Evolutionary conservation across 2,888 invertebrate species (phyloP), one percentile per base, ranked within the genome.

Genomic region (Schrankia costaestrigalis): DNA sequence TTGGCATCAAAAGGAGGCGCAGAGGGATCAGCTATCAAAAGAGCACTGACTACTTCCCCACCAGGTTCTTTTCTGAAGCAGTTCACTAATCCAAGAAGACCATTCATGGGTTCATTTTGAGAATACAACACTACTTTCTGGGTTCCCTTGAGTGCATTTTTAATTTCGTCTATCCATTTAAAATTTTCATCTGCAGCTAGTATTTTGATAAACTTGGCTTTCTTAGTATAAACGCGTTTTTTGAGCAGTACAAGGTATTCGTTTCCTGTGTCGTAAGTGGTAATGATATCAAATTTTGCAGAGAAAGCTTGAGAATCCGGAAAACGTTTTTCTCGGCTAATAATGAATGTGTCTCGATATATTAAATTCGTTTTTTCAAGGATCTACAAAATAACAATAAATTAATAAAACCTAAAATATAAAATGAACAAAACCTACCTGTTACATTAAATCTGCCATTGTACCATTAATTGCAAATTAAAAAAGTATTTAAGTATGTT

Each of bases 81-180:
- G 58, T 97, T 97, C 0, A 95, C 91, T 33, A 98, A 79, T n/a
- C 98, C 99, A 11, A 97, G 71, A 0, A 97, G 85, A n/a, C 99
- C 99, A 66, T 90, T 95, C 4, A 91, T 80, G 1, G 89, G 85
- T 33, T 93, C 91, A 46, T 91, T 90, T 69, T 93, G 90, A 1
- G 91, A 85, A 10, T 94, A 90, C 0, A 97, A 67, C 1, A 94
- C 81, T 1, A 93, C 73, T 57, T 90, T 90, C 8, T 83, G 78
- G 0, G 78, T 77, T 15, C 74, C 73, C 34, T 80, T 76, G 0
- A 75, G 57, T 22, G 87, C 82, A 34, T 88, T 86, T 48, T 77
- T 89, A 45, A 68, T 68, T 56, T 80, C 75, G 25, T 89, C 81
- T 10, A 92, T 65, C 92, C 92, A 92, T 0, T 75, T 53, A 46